Evolutionary conservation across 2,113 vertebrate genomes (phyloP).

Genomic region (Uropsilus gracilis): DNA sequence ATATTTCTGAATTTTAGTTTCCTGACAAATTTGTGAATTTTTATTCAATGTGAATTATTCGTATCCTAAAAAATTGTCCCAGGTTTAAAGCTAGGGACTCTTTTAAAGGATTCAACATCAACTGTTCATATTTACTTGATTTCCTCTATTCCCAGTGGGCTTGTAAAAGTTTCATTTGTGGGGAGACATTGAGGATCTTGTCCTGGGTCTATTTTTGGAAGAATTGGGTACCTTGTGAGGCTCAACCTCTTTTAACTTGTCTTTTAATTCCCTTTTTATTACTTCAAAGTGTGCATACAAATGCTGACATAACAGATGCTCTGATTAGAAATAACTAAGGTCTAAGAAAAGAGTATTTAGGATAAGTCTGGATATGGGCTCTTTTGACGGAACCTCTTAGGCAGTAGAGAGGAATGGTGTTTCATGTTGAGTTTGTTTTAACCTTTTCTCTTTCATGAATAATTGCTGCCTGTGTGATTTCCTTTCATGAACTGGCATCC

Average conservation of each 20-base stretch:
- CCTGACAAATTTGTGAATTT: neutral
- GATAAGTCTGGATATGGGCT: neutral
- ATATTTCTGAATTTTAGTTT: neutral
- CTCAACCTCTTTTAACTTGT: slow-evolving; percentile 3
- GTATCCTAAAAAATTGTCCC: neutral
- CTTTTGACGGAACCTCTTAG: slow-evolving; percentile 23
- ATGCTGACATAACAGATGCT: neutral
- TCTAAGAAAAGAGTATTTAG: slow-evolving; percentile 1
- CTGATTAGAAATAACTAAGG: slow-evolving; percentile 19
- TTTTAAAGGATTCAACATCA: neutral
- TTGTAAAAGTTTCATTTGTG: neutral
- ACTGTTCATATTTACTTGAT: neutral
- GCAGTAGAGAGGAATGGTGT: neutral
- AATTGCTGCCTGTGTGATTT: neutral
- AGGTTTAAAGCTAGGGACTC: neutral
- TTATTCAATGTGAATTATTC: neutral
- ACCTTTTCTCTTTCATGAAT: neutral
- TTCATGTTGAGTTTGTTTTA: neutral
- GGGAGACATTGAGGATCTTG: neutral
- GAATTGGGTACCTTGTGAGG: neutral
- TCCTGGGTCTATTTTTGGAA: neutral
- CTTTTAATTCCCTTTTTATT: neutral
- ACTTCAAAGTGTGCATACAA: slow-evolving; percentile 24
- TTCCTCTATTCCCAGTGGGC: neutral
- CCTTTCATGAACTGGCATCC: neutral